phyloP scores from a whole-genome alignment of 2,113 vertebrate genomes.

The Gobius niger region DNA sequence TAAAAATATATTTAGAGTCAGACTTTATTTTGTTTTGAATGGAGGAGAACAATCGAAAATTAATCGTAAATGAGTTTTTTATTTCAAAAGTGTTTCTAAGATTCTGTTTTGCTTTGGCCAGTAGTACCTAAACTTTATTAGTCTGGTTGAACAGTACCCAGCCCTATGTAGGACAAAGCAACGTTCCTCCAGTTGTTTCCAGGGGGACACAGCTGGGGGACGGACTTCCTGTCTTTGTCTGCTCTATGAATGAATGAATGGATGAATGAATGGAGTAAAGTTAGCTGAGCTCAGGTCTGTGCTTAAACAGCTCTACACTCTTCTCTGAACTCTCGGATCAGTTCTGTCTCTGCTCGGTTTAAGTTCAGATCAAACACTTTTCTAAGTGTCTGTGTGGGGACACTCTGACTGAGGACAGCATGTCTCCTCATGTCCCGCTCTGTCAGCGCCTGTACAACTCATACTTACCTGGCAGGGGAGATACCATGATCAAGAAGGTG shows the following conservation, averaged over 20 bases:
- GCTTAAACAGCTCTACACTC: not conserved
- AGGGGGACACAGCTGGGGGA: not conserved
- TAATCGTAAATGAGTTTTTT: too few species aligned
- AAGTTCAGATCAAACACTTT: too few species aligned
- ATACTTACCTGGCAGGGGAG: conserved; percentile 51
- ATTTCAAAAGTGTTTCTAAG: too few species aligned
- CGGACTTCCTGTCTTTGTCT: conserved; percentile 10
- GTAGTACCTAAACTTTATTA: too few species aligned
- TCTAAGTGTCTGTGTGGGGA: not conserved
- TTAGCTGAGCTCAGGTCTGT: not conserved
- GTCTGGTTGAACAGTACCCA: too few species aligned
- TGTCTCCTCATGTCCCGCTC: rapidly evolving
- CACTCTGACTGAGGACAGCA: not conserved
- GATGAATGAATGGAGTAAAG: not conserved
- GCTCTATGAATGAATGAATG: too few species aligned
- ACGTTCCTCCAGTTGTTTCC: not conserved
- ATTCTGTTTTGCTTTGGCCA: too few species aligned
- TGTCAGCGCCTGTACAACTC: rapidly evolving
- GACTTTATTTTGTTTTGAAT: too few species aligned
- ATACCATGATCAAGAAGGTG: conserved; percentile 30
- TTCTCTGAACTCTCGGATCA: not conserved
- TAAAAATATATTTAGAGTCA: too few species aligned
- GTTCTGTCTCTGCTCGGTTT: not conserved
- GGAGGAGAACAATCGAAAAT: too few species aligned
- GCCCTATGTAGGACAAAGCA: too few species aligned